These are phyloP conservation scores for Cricetomys ansorgei DNA, from an alignment of 2,113 vertebrate genomes.

Conservation along the genomic window DNA sequence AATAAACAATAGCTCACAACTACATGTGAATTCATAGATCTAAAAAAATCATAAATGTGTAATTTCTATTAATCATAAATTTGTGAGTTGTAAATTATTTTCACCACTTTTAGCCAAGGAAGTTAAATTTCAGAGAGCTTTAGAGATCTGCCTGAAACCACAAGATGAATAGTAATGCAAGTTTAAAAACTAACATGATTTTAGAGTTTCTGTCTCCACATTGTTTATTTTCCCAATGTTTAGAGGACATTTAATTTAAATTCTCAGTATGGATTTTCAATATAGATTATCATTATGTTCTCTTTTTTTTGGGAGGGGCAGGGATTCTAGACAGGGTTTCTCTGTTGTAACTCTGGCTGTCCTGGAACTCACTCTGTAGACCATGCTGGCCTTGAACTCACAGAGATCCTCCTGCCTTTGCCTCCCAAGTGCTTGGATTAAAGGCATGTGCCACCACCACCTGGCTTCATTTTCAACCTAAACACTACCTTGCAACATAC, in stretches of 20 bases:
- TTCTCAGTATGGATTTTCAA: neutral
- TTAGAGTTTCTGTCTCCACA: neutral
- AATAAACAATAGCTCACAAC: neutral
- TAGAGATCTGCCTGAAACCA: neutral
- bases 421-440: too few relatives aligned
- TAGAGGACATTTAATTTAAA: neutral
- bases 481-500: too few relatives aligned
- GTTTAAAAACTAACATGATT: neutral
- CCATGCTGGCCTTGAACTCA: too few relatives aligned
- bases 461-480: neutral
- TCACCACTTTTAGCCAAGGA: neutral
- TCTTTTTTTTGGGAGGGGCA: too few relatives aligned
- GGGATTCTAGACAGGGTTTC: too few relatives aligned
- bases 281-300: too few relatives aligned
- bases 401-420: too few relatives aligned
- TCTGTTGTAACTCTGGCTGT: too few relatives aligned
- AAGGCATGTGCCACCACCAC: too few relatives aligned
- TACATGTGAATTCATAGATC: neutral
- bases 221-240: neutral
- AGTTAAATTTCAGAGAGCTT: neutral
- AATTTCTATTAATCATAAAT: constrained; percentile 5
- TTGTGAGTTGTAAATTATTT: neutral
- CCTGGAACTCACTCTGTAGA: too few relatives aligned
- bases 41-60: neutral
- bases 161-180: neutral